Conservation (phyloP, 2,797 vertebrate species). For the Ispidina lecontei region DNA sequence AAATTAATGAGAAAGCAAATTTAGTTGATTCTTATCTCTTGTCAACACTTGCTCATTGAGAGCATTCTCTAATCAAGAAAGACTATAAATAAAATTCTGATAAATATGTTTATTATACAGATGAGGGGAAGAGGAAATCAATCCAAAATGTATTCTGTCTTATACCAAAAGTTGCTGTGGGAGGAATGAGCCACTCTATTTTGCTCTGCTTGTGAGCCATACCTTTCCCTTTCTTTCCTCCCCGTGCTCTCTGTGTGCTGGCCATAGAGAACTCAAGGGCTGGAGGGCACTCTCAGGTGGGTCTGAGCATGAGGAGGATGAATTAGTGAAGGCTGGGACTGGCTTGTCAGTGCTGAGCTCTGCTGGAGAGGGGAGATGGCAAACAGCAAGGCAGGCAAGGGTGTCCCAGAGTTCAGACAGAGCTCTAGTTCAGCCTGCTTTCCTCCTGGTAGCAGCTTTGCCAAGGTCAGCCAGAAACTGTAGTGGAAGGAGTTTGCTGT, state of each 20-base stretch:
- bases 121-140: neutral
- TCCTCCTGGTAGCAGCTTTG: neutral
- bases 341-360: neutral
- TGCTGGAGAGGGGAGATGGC: too few species aligned
- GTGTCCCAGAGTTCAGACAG: neutral
- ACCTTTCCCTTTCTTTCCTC: neutral
- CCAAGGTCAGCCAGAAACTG: neutral
- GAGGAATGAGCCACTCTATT: neutral
- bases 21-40: neutral
- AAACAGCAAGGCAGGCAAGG: neutral
- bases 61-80: neutral
- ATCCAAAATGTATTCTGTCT: neutral
- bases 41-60: neutral
- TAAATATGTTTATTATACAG: neutral
- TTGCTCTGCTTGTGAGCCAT: neutral
- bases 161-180: neutral
- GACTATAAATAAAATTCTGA: neutral
- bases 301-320: neutral
- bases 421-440: neutral
- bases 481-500: neutral
- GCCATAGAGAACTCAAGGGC: neutral
- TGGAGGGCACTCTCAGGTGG: neutral
- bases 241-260: neutral
- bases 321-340: too few species aligned
- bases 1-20: neutral